Evolutionary conservation across 30 jellyfish, hydroid and myxozoan genomes (phyloP).

Genomic region (Aurelia sp.): DNA sequence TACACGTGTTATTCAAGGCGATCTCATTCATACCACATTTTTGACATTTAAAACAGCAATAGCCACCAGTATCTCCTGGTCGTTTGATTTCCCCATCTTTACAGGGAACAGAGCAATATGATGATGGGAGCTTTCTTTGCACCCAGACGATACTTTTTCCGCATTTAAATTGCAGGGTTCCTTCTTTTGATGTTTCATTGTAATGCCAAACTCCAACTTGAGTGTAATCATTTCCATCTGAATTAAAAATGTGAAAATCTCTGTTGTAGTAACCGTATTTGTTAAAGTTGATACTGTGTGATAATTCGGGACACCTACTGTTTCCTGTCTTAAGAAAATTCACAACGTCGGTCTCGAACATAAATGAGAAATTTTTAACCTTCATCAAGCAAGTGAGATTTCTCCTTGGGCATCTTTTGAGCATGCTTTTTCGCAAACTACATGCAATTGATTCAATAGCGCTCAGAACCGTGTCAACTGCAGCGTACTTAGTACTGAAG

Average conservation of each 20-base stretch:
- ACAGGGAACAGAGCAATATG: slow-evolving; percentile 71
- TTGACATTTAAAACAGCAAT: slow-evolving; percentile 50
- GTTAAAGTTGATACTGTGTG: not conserved
- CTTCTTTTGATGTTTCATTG: not conserved
- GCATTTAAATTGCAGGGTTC: not conserved
- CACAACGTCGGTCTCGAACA: not conserved
- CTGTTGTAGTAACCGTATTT: not conserved
- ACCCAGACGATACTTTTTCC: not conserved
- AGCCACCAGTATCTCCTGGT: not conserved
- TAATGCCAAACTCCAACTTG: slow-evolving; percentile 8
- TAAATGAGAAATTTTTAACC: not conserved
- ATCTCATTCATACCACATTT: slow-evolving; percentile 9
- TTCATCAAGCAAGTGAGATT: not conserved
- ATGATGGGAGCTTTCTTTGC: slow-evolving; percentile 5
- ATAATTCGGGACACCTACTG: not conserved
- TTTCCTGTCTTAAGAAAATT: not conserved
- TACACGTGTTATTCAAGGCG: slow-evolving; percentile 40
- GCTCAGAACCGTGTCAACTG: slow-evolving; percentile 8
- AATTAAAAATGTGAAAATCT: not conserved
- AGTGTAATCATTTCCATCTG: slow-evolving; percentile 6
- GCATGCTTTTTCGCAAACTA: slow-evolving; percentile 35
- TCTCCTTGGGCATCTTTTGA: slow-evolving; percentile 15
- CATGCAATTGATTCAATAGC: slow-evolving; percentile 60
- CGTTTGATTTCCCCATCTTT: slow-evolving; percentile 18
- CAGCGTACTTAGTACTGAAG: not conserved